Evolutionary conservation across 1,140 invertebrate genomes (phyloP).

Genomic region (Teleogryllus occipitalis): DNA sequence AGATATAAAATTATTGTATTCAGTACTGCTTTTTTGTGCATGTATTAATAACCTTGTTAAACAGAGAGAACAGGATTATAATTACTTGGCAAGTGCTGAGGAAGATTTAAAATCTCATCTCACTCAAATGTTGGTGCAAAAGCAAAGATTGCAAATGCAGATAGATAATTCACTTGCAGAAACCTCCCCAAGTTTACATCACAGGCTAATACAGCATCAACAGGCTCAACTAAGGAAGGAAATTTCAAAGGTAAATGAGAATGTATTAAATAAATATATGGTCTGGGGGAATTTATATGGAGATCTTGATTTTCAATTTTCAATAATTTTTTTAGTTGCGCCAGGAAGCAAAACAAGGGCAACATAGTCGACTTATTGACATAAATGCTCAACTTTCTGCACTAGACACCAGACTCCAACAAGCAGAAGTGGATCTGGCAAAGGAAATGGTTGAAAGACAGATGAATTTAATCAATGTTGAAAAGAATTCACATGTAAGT

Average conservation of each 20-base stretch:
- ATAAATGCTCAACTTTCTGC: conserved; percentile 24
- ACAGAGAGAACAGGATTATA: conserved; percentile 23
- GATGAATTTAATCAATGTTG: neutral
- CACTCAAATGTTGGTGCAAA: conserved; percentile 25
- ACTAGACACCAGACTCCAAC: conserved; percentile 29
- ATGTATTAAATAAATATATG: neutral
- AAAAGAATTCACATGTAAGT: neutral
- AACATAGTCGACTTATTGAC: conserved; percentile 25
- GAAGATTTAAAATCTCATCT: conserved; percentile 9
- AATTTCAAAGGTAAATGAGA: conserved; percentile 23
- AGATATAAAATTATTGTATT: too few species aligned
- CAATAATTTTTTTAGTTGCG: conserved; percentile 20
- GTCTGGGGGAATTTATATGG: neutral
- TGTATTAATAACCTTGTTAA: too few species aligned
- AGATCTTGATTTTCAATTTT: neutral
- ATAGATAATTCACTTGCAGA: conserved; percentile 15
- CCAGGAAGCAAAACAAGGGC: conserved; percentile 17
- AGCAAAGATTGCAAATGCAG: conserved; percentile 26
- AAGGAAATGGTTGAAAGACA: conserved; percentile 24
- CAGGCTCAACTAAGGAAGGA: conserved; percentile 24
- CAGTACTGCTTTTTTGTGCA: too few species aligned
- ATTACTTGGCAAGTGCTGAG: conserved; percentile 22
- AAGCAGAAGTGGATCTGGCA: conserved; percentile 28
- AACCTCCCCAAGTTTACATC: conserved; percentile 5
- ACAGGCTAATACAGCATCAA: conserved; percentile 23